Evolutionary conservation across 2,113 vertebrate genomes (phyloP).

Genomic region (Tiliqua scincoides): DNA sequence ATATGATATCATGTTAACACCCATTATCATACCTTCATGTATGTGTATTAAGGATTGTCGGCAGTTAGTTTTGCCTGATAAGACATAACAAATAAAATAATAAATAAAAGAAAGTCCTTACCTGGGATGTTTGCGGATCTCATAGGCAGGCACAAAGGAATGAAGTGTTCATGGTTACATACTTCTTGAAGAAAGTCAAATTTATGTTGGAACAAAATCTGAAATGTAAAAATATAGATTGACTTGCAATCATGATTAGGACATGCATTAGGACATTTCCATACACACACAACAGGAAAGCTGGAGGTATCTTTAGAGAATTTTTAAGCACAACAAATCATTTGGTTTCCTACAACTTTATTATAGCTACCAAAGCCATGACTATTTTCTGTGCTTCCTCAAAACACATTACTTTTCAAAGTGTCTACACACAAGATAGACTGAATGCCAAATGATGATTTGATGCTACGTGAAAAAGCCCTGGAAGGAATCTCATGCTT

Average conservation of each 20-base stretch:
- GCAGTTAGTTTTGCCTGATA: neutral
- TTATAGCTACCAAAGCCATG: neutral
- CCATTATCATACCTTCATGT: too few species aligned
- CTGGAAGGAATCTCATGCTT: neutral
- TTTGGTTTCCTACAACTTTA: neutral
- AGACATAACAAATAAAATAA: neutral
- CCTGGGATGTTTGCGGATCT: constrained; percentile 87
- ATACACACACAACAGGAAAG: rapidly evolving
- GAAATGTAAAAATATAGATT: constrained; percentile 59
- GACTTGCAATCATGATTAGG: neutral
- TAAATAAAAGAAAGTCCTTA: constrained; percentile 42
- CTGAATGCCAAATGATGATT: neutral
- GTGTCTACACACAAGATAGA: too few species aligned
- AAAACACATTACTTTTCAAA: neutral
- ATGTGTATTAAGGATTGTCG: neutral
- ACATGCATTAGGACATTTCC: neutral
- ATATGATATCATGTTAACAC: neutral
- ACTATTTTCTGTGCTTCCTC: neutral
- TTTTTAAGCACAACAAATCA: neutral
- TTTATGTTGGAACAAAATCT: constrained; percentile 92
- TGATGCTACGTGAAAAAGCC: neutral
- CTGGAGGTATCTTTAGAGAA: too few species aligned
- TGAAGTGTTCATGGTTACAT: constrained; percentile 95
- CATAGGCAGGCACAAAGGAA: constrained; percentile 92
- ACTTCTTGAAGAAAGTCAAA: constrained; percentile 97